These are phyloP conservation scores for Pionites leucogaster DNA, from an alignment of 2,113 vertebrate genomes.

Conservation along the genomic window DNA sequence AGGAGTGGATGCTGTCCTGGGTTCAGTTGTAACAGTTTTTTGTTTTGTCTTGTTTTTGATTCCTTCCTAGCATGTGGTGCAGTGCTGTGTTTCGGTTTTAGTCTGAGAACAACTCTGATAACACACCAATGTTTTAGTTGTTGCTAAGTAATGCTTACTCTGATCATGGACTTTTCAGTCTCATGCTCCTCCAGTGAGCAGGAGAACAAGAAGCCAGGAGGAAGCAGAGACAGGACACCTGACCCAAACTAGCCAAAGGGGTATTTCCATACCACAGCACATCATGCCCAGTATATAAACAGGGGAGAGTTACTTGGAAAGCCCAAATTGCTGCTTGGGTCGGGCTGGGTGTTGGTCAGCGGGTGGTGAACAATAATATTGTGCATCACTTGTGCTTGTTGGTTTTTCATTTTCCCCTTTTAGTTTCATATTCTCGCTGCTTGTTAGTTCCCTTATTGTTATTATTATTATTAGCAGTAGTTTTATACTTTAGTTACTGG, in stretches of 20 bases:
- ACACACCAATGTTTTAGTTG: neutral
- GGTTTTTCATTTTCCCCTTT: neutral
- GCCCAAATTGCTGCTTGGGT: neutral
- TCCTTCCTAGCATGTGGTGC: neutral
- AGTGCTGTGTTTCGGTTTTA: neutral
- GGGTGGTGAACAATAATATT: neutral
- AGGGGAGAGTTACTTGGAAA: neutral
- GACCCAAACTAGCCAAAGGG: neutral
- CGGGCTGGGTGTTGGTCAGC: neutral
- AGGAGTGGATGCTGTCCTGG: neutral
- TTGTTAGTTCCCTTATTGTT: neutral
- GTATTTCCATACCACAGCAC: neutral
- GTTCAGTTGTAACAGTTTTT: neutral
- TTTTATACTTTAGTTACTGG: neutral
- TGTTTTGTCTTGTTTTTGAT: neutral
- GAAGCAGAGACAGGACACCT: neutral
- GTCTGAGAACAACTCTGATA: neutral
- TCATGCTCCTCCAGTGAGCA: neutral
- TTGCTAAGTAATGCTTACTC: neutral
- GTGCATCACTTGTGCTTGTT: neutral
- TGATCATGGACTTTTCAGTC: neutral
- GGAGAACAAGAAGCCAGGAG: neutral
- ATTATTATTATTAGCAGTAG: neutral
- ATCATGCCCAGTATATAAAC: neutral
- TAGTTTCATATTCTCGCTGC: neutral